phyloP scores from a whole-genome alignment of 2,888 invertebrate genomes.

The Drosophila emarginata region DNA sequence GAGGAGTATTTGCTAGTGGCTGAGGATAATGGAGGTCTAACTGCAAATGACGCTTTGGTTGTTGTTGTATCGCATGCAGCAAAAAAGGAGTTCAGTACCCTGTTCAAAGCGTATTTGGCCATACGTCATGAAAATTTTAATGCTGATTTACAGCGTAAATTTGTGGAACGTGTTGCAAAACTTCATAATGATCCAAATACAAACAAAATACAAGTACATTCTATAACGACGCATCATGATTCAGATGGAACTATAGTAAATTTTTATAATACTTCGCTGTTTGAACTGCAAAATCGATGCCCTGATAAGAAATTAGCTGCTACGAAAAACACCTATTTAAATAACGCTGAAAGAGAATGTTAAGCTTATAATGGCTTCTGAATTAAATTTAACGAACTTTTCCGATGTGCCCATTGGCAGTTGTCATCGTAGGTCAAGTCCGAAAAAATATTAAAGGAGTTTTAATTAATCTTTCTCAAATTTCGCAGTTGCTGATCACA shows the following conservation, averaged over 20 bases:
- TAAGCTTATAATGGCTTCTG: conserved; percentile 85
- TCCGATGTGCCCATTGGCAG: conserved; percentile 83
- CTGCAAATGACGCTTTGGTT: conserved; percentile 90
- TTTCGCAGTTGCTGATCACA: conserved; percentile 60
- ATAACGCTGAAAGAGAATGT: conserved; percentile 84
- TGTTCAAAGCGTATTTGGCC: conserved; percentile 91
- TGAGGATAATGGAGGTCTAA: conserved; percentile 88
- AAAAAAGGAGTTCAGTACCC: conserved; percentile 87
- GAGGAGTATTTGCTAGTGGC: conserved; percentile 91
- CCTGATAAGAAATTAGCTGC: conserved; percentile 90
- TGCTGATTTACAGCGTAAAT: conserved; percentile 90
- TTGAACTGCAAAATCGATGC: conserved; percentile 84
- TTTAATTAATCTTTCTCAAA: neutral
- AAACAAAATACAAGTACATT: conserved; percentile 88
- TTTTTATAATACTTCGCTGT: conserved; percentile 90
- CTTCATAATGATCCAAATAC: conserved; percentile 90
- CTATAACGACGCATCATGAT: conserved; percentile 83
- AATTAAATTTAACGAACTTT: conserved; percentile 85
- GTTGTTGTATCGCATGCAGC: conserved; percentile 87
- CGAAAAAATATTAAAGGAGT: neutral
- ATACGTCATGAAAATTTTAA: conserved; percentile 87
- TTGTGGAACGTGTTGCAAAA: conserved; percentile 90
- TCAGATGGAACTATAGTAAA: conserved; percentile 87
- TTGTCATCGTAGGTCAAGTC: conserved; percentile 83
- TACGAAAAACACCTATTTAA: conserved; percentile 88